Evolutionary conservation across 2,797 vertebrate species (phyloP), one percentile per base, ranked within the genome.

Genomic region (Phylloscopus collybita): DNA sequence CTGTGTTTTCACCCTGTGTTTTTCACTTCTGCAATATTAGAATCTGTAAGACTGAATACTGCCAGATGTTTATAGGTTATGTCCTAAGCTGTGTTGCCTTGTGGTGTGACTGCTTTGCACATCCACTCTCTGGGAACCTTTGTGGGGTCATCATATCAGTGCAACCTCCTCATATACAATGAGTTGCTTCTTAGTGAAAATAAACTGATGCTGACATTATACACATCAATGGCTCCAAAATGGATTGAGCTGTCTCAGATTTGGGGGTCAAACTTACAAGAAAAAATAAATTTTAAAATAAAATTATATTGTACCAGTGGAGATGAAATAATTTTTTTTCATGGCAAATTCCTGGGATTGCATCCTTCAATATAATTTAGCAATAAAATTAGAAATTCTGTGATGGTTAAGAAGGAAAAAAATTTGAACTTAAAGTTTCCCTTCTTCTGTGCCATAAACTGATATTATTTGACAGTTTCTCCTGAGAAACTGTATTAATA

Each of bases 21-120:
- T 38, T 38, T 38, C 95, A 92, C 87, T 93, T 92, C 87, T 90
- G 53, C 73, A 91, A 16, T 91, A 91, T 88, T 95, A 95, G 81
- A 93, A 93, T 93, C 95, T 87, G 61, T 78, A 40, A 36, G 66
- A 71, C 88, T 92, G 88, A 80, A 96, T 85, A 49, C 92, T 97
- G 95, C 95, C 97, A 98, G 97, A 97, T 96, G 97, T 97, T 96
- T 97, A 91, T 54, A 91, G 83, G 90, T 85, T 93, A 85, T 8
- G 15, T 93, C 97, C 94, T 94, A 87, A 86, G 16, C n/a, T 79
- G 56, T 54, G 50, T 69, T 96, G 93, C 72, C 29, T 73, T 66
- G 51, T 25, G 38, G 20, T 59, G 45, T 86, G 80, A 88, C 80
- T 93, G 92, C 94, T 93, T 95, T 96, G 82, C 73, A 88, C 93